A percentile compares a stretch with the other conserved stretches of the same genome.
These are phyloP conservation scores for Onthophagus taurus DNA, from an alignment of 1,140 invertebrate genomes.

Conservation along the genomic window DNA sequence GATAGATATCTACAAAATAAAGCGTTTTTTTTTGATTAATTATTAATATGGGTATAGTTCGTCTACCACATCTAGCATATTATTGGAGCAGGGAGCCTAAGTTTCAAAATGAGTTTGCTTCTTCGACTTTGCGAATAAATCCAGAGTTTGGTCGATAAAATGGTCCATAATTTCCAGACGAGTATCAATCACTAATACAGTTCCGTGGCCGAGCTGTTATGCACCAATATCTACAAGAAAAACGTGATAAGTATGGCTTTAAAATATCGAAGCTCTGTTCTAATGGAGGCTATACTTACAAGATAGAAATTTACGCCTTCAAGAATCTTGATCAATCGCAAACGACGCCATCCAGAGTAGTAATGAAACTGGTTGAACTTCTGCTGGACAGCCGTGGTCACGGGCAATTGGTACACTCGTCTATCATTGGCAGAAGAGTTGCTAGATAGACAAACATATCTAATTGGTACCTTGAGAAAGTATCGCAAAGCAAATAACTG, in stretches of 20 bases:
- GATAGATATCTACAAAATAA: too few species aligned
- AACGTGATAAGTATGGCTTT: constrained; percentile 35
- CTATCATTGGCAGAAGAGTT: constrained; percentile 31
- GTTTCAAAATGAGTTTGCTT: too few species aligned
- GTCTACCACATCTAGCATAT: too few species aligned
- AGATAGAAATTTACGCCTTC: background rate
- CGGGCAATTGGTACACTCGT: constrained; percentile 39
- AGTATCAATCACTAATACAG: constrained; percentile 26
- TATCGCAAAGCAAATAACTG: constrained; percentile 9
- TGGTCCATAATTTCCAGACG: constrained; percentile 16
- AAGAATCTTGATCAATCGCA: background rate
- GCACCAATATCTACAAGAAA: constrained; percentile 38
- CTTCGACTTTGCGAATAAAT: constrained; percentile 26
- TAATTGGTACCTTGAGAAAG: constrained; percentile 10
- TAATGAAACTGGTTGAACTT: constrained; percentile 9
- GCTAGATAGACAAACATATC: constrained; percentile 20
- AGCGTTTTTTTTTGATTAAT: too few species aligned
- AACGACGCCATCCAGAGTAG: constrained; percentile 12
- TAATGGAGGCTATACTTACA: constrained; percentile 9
- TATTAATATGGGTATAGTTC: too few species aligned
- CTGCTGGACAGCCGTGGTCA: constrained; percentile 31
- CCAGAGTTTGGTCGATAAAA: constrained; percentile 14
- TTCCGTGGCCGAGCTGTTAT: constrained; percentile 35
- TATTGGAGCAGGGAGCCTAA: too few species aligned
- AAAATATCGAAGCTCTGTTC: constrained; percentile 24